Base-by-base conservation (phyloP, 2,888 invertebrate genomes). In the Cryptosula pallasiana region DNA sequence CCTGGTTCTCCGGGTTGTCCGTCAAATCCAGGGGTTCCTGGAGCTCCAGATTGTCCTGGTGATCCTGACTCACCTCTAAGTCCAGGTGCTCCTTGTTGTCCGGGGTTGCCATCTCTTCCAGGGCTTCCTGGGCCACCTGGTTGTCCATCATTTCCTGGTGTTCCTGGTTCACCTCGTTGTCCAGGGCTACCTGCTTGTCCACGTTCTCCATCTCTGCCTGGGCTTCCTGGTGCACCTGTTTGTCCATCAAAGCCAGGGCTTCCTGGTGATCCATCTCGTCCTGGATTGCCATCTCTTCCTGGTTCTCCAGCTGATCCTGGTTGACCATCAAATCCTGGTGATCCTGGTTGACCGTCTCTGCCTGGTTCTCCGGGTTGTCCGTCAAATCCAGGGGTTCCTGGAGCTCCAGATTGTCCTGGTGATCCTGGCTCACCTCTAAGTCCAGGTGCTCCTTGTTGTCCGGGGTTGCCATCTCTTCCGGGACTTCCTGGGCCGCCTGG, bases 1-100 rank as follows among this genome's bases (percentile, higher is more conserved):
- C 71, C 71, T 5, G 29, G 32, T 55, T 5, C 55, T 25, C 73
- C 73, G 20, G 69, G 45, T 29, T 29, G 16, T 69, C 73, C 9
- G 29, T 20, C 54, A 23, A 20, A 9, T 54, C 73, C 29, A n/a
- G 32, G 72, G 23, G 45, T n/a, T 55, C 72, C 45, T 45, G 45
- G 45, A 45, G 45, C 45, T 45, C 45, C 45, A 45, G 9, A 9
- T 45, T 45, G 45, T 55, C 55, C 55, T 23, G 5, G 5, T 5
- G 23, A 55, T 23, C 55, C 55, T 23, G 16, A 3, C 23, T 23
- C 3, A 23, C 55, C 55, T 16, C 63, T 32, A 23, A 3, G 9
- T 23, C 55, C 45, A 32, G 20, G 32, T 5, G 13, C 35, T n/a
- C 32, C 34, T 35, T 20, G 55, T 45, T 45, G 45, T 13, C 45